Evolutionary conservation across 2,888 invertebrate genomes (phyloP), one percentile per base, ranked within the genome.

Genomic region (Carabus problematicus): DNA sequence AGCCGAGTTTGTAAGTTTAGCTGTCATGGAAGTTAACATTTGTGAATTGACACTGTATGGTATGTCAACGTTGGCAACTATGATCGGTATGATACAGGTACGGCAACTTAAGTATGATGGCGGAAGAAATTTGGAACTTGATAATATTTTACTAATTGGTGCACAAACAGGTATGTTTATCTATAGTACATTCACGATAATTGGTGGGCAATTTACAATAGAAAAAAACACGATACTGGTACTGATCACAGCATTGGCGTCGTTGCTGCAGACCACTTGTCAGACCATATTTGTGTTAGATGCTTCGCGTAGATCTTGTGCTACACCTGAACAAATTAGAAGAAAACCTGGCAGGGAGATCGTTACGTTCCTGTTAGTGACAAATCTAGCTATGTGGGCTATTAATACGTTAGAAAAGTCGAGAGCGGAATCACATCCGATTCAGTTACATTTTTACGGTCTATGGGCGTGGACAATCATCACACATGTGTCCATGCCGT

Each of bases 401-500:
- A 93, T 97, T 72, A 95, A 95, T 78, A 95, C 95, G 0, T 83
- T 97, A 77, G 95, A 96, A 80, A 95, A 95, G 76, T 93, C 94
- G 0, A 85, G 95, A 18, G 93, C 95, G 0, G 95, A 95, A 77
- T 94, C 94, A 6, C 94, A 95, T 80, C 95, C 95, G 8, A 92
- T 95, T 52, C 96, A 97, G 81, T 82, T 95, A 73, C 91, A 94
- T 77, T 96, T 97, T 82, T 96, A 95, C 77, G 95, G 95, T 0
- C 84, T 94, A 45, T 95, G 95, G 95, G 95, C 95, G 41, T 97
- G 96, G 96, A 95, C 95, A 11, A 95, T 97, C 71, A 95, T 97
- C 71, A 95, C 94, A 0, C 95, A 97, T 78, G 94, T 97, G 1
- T 94, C 94, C 1, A 95, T 95, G 91, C 97, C 97, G 0, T 76